Conservation (phyloP, 2,888 invertebrate genomes). For the Eristalis tenax region DNA sequence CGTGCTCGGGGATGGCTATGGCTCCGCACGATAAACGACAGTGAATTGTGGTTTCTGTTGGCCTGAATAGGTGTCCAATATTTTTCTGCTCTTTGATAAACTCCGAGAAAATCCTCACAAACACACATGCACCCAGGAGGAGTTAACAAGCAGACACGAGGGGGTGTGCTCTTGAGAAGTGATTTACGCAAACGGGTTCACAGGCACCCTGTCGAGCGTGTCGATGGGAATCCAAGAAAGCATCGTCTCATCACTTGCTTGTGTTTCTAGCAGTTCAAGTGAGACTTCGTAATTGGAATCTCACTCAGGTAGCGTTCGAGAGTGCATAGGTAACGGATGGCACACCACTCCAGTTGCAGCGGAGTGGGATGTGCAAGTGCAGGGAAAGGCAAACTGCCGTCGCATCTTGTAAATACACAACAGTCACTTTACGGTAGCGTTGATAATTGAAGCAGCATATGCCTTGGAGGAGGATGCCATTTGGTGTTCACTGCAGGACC, state of each 20-base stretch:
- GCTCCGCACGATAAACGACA: neutral
- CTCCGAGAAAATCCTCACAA: neutral
- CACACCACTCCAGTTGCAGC: neutral
- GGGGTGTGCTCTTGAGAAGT: neutral
- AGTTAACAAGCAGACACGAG: conserved; percentile 6
- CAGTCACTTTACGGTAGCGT: too few relatives aligned
- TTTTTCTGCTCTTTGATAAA: neutral
- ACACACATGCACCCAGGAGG: neutral
- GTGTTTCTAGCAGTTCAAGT: neutral
- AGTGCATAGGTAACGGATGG: neutral
- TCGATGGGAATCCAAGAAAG: neutral
- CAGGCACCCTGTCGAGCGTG: neutral
- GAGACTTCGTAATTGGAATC: conserved; percentile 13
- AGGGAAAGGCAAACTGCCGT: too few relatives aligned
- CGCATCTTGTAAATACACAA: too few relatives aligned
- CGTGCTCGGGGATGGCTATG: neutral
- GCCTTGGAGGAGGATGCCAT: too few relatives aligned
- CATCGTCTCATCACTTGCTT: neutral
- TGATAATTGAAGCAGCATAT: too few relatives aligned
- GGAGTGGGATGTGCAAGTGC: neutral
- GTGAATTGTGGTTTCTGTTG: neutral
- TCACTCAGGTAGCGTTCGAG: neutral
- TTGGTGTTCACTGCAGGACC: too few relatives aligned
- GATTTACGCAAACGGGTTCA: conserved; percentile 1
- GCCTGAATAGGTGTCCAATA: neutral